Base-by-base conservation (phyloP, 2,797 vertebrate species). In the Vireo griseus region DNA sequence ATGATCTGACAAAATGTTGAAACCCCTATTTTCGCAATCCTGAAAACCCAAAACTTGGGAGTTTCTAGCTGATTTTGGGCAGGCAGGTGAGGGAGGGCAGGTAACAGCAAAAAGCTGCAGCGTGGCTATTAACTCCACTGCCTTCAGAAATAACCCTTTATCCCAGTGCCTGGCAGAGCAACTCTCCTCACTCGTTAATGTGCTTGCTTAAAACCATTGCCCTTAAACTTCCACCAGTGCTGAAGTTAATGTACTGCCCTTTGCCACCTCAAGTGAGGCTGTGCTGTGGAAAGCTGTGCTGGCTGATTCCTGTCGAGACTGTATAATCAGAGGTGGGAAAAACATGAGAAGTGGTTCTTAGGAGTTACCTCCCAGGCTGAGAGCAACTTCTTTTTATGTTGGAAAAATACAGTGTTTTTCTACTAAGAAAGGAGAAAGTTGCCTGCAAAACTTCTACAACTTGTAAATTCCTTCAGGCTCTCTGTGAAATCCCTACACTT, bases 201-300 rank as follows among this genome's bases (percentile, higher is more conserved):
- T 7, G 6, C 83, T 93, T 85, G 67, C 67, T 92, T 94, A 92
- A 95, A 93, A 89, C 35, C 15, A 2, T n/a, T 73, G 67, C 71
- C 80, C 92, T 88, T 79, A 93, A 93, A 90, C 67, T 79, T 89
- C 59, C 48, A 37, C 52, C 62, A 39, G 8, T 31, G 69, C 79
- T 86, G 73, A 25, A 91, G 89, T 45, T 86, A 91, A 95, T 78
- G 83, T 18, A 59, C 55, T 90, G 94, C 85, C 93, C 88, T 95
- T 95, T 95, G 93, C 57, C 91, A 91, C 85, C 57, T 54, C 54
- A 29, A 71, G 76, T 3, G 15, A 86, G 44, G 37, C 50, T 84
- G 31, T 66, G 84, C 73, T 79, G 62, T 9, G 54, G 74, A 90
- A 93, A 92, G 31, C 67, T 47, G 17, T 31, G 63, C 88, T 77